Percentiles rank a stretch among this genome's conserved stretches.
Conservation (phyloP, 1,140 invertebrate species). For the Heliconius himera region DNA sequence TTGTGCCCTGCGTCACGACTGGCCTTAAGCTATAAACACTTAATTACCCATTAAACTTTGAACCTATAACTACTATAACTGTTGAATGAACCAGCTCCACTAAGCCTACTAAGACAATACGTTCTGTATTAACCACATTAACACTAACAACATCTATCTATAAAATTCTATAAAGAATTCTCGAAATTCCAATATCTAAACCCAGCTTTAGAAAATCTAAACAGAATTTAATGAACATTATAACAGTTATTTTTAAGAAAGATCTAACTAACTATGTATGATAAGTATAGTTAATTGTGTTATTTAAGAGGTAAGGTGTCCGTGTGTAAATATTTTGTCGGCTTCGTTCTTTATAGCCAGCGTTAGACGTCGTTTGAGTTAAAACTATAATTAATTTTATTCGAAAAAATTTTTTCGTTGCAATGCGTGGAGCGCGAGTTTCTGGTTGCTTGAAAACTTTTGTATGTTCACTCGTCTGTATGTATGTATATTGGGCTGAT, state of each 20-base stretch:
- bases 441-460: slow-evolving; percentile 25
- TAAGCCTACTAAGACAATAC: too few relatives aligned
- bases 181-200: background rate
- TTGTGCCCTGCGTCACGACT: too few relatives aligned
- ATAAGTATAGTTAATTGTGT: slow-evolving; percentile 27
- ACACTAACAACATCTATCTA: background rate
- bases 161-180: background rate
- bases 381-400: slow-evolving; percentile 68
- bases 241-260: slow-evolving; percentile 3
- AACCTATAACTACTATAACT: too few relatives aligned
- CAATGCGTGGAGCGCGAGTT: slow-evolving; percentile 60
- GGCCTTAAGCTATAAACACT: too few relatives aligned
- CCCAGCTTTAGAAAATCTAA: background rate
- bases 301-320: slow-evolving; percentile 30
- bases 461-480: slow-evolving; percentile 6
- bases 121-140: too few relatives aligned
- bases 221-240: background rate
- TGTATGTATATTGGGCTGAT: slow-evolving; percentile 48
- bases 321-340: slow-evolving; percentile 54
- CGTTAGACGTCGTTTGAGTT: slow-evolving; percentile 65
- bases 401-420: slow-evolving; percentile 52
- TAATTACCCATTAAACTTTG: too few relatives aligned
- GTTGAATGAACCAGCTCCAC: too few relatives aligned
- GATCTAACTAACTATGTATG: slow-evolving; percentile 12
- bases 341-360: slow-evolving; percentile 52